A percentile compares a stretch with the other conserved stretches of the same genome.
Conservation (phyloP, 2,797 vertebrate species). For the Cryptoprocta ferox region DNA sequence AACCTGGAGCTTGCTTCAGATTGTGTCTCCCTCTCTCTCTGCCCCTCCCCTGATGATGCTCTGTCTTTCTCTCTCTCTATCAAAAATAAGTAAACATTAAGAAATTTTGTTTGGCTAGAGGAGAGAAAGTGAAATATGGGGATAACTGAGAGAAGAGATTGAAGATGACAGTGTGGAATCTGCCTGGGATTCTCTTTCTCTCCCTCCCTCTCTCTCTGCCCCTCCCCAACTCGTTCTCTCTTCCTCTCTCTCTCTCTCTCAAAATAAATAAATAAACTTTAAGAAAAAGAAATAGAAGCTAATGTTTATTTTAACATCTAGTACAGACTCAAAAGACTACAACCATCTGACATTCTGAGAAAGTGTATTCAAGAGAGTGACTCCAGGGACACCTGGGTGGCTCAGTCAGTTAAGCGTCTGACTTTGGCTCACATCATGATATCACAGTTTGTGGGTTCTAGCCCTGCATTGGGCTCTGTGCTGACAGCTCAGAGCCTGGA, state of each 20-base stretch:
- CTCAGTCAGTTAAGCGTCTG: too few species aligned
- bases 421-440: too few species aligned
- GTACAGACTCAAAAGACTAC: background rate
- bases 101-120: background rate
- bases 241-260: background rate
- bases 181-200: background rate
- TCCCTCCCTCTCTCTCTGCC: background rate
- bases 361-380: background rate
- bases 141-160: background rate
- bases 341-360: background rate
- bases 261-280: background rate
- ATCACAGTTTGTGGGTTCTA: too few species aligned
- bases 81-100: too few species aligned
- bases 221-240: background rate
- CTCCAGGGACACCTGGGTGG: too few species aligned
- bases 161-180: background rate
- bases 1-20: too few species aligned
- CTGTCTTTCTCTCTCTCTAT: too few species aligned
- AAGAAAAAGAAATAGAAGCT: background rate
- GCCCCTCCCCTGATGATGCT: too few species aligned
- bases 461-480: too few species aligned
- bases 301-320: background rate
- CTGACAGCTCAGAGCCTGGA: too few species aligned
- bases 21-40: too few species aligned
- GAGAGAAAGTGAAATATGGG: background rate